Evolutionary conservation across 2,113 vertebrate genomes (phyloP).

Genomic region (Percopsis transmontana): DNA sequence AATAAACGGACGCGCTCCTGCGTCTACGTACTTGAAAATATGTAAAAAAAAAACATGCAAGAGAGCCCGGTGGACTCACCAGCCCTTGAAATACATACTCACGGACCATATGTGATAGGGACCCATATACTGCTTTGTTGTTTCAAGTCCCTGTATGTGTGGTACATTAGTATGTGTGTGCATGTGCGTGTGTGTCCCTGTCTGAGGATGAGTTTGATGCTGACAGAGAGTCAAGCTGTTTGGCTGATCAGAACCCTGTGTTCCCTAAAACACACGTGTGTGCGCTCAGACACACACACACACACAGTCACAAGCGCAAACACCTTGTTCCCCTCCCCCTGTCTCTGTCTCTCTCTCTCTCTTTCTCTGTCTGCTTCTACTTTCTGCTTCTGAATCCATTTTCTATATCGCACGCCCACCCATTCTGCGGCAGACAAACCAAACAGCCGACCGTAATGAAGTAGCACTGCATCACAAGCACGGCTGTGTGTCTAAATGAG

Average conservation of each 20-base stretch:
- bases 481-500: conserved; percentile 62
- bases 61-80: no score
- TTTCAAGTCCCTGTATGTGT: background rate
- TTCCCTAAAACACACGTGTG: conserved; percentile 27
- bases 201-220: conserved; percentile 37
- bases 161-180: conserved; percentile 3
- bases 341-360: conserved; percentile 7
- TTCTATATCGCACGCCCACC: conserved; percentile 56
- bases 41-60: no score
- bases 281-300: conserved; percentile 1
- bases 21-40: no score
- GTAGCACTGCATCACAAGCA: conserved; percentile 64
- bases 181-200: conserved; percentile 24
- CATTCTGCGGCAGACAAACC: conserved; percentile 60
- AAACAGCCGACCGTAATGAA: conserved; percentile 65
- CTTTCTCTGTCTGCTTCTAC: conserved; percentile 1
- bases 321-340: background rate
- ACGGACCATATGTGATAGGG: background rate
- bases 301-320: background rate
- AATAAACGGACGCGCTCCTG: no score
- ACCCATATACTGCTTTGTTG: background rate
- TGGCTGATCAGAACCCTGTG: conserved; percentile 51
- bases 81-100: no score
- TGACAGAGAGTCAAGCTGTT: conserved; percentile 47
- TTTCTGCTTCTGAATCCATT: conserved; percentile 47